Base-by-base conservation (phyloP, 2,113 vertebrate species). In the Formicarius rufipectus region DNA sequence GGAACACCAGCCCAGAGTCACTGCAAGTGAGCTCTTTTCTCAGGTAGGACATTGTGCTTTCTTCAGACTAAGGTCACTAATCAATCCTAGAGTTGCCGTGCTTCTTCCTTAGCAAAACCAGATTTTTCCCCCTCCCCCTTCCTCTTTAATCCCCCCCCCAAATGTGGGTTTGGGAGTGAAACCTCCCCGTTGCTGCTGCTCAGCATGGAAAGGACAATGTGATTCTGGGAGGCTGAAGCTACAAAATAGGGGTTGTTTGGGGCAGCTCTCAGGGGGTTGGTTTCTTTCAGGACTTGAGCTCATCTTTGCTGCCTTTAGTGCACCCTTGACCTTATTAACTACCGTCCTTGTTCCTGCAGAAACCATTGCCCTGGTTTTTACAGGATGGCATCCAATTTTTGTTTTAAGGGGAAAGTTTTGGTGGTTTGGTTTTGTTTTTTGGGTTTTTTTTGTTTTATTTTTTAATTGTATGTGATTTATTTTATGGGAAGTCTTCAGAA, bases 11-110 rank as follows among this genome's bases (percentile, higher is more conserved):
- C 63, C 24, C 90, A 71, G 87, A 93, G 86, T 24, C 30, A 3
- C 90, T 77, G 67, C 50, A 67, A 42, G 55, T 20, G 37, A 89
- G 91, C 55, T 53, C 88, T 84, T 44, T 45, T 13, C 76, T 7
- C 59, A 98, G 96, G 97, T 97, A 96, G 89, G 96, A 91, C 59
- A 12, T 86, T 92, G 50, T 76, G 72, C 63, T 94, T 94, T 95
- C 94, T 98, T 81, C 72, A 53, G 14, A 7, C 77, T 35, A 31
- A 87, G 85, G 50, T 11, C 4, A 53, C 79, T 58, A 12, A 44
- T 20, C 7, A 2, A 17, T 27, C 59, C 31, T 11, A 7, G 9
- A 75, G n/a, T 72, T 37, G 71, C 71, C 74, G 30, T 39, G 67
- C 81, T 93, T 67, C 83, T 72, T 9, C 85, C 23, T 59, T 44